Evolutionary conservation across 2,888 invertebrate genomes (phyloP).

Genomic region (Acutogordius australiensis): DNA sequence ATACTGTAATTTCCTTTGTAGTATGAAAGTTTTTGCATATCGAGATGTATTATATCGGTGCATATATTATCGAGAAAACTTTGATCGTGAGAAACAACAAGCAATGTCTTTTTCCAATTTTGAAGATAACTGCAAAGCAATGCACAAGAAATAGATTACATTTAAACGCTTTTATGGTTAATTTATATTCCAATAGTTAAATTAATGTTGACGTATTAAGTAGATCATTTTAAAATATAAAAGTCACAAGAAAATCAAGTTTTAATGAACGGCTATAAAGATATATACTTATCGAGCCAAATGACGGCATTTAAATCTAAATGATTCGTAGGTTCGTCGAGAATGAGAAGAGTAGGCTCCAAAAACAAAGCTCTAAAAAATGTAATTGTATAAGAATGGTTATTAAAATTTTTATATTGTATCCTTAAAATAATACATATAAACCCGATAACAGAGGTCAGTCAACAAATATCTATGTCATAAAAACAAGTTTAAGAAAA

Average conservation of each 20-base stretch:
- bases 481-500: too few relatives aligned
- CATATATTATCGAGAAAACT: conserved; percentile 97
- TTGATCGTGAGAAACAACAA: conserved; percentile 97
- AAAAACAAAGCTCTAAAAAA: conserved; percentile 46
- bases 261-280: conserved; percentile 10
- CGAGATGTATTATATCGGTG: conserved; percentile 87
- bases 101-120: conserved; percentile 85
- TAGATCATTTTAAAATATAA: too few relatives aligned
- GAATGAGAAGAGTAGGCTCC: conserved; percentile 74
- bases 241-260: too few relatives aligned
- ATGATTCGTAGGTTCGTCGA: conserved; percentile 98
- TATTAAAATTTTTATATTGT: background rate
- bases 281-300: conserved; percentile 77
- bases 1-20: conserved; percentile 73
- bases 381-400: background rate
- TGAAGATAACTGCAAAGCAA: conserved; percentile 45
- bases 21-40: conserved; percentile 66
- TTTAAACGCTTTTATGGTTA: too few relatives aligned
- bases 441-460: too few relatives aligned
- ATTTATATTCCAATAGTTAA: too few relatives aligned
- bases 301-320: conserved; percentile 95
- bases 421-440: too few relatives aligned
- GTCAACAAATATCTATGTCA: too few relatives aligned
- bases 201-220: too few relatives aligned
- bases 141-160: conserved; percentile 13